Conservation (phyloP, 2,797 vertebrate genomes). For the Schizopygopsis pylzovi region DNA sequence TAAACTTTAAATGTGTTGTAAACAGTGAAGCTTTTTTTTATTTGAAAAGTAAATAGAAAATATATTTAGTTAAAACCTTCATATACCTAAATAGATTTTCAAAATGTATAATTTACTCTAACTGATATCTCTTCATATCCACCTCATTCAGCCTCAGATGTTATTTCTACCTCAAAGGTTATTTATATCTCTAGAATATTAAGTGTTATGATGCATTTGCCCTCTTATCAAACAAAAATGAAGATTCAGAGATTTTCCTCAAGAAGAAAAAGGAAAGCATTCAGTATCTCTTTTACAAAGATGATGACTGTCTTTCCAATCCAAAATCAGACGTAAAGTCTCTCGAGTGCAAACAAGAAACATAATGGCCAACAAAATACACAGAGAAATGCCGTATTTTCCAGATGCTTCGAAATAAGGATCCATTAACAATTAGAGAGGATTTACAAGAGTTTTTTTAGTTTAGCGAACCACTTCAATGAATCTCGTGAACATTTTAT, state of each 20-base stretch:
- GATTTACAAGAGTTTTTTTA: not conserved
- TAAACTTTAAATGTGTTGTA: not conserved
- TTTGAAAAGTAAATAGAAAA: no score
- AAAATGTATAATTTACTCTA: not conserved
- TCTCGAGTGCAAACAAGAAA: not conserved
- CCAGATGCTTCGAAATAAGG: not conserved
- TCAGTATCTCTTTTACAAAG: not conserved
- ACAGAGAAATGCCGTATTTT: not conserved
- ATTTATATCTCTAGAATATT: not conserved
- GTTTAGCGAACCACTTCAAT: no score
- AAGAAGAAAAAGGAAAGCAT: not conserved
- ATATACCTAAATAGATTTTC: not conserved
- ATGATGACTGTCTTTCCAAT: not conserved
- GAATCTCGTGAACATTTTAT: no score
- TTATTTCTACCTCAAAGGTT: not conserved
- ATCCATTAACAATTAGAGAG: not conserved
- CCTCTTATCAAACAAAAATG: not conserved
- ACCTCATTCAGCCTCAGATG: not conserved
- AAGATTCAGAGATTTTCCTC: not conserved
- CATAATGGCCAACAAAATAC: not conserved
- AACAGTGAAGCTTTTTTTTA: no score
- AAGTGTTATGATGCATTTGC: not conserved
- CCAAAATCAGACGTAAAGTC: not conserved
- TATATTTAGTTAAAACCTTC: not conserved
- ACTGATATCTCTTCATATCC: no score